A percentile compares a stretch with the other conserved stretches of the same genome.
These are phyloP conservation scores for Eurois occulta DNA, from an alignment of 2,888 invertebrate species.

Conservation along the genomic window DNA sequence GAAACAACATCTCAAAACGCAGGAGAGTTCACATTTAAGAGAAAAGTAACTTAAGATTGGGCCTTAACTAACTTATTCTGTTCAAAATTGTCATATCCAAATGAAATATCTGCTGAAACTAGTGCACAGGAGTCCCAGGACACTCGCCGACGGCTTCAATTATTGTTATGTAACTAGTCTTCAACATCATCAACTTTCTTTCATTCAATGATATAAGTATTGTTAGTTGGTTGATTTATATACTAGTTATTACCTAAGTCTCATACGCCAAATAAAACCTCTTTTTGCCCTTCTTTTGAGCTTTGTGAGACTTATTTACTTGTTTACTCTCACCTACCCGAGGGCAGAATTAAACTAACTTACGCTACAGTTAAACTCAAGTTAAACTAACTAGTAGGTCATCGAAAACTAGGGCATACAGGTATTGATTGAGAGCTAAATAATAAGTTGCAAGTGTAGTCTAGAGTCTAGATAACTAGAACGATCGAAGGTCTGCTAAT, in stretches of 20 bases:
- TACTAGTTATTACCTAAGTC: no score
- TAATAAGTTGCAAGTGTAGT: slow-evolving; percentile 20
- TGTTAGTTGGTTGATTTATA: no score
- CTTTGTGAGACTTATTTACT: background rate
- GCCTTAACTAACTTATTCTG: background rate
- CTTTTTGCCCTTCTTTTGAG: background rate
- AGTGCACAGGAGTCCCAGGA: background rate
- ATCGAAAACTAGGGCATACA: slow-evolving; percentile 18
- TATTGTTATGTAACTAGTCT: background rate
- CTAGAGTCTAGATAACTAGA: slow-evolving; percentile 25
- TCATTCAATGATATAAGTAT: background rate
- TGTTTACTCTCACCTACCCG: background rate
- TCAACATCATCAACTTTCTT: background rate
- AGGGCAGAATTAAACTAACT: background rate
- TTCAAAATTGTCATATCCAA: background rate
- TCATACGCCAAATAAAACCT: background rate
- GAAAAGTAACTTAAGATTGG: background rate
- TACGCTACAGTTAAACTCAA: background rate
- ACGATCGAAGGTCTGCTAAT: slow-evolving; percentile 16
- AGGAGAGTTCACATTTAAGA: background rate
- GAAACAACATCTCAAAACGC: background rate
- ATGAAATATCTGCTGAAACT: background rate
- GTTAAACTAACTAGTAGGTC: background rate
- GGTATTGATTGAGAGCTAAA: slow-evolving; percentile 4
- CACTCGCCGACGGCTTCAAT: background rate